Evolutionary conservation across 2,113 vertebrate species (phyloP).

Genomic region (Xiphias gladius): DNA sequence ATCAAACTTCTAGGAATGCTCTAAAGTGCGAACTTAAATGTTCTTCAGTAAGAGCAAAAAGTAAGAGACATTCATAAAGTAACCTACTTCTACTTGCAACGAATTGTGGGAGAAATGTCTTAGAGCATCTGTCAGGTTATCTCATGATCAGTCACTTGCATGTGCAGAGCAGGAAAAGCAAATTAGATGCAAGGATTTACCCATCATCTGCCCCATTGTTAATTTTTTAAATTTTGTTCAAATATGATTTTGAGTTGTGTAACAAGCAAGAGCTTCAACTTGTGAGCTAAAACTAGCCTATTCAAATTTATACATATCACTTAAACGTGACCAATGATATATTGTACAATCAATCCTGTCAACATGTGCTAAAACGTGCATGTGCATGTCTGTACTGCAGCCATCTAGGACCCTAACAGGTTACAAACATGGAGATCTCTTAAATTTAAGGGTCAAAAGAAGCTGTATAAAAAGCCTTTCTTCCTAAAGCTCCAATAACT

Average conservation of each 20-base stretch:
- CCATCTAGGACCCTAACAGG: too few species aligned
- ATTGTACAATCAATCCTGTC: neutral
- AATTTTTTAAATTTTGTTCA: neutral
- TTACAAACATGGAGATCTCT: neutral
- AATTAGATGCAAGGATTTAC: neutral
- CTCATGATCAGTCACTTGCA: neutral
- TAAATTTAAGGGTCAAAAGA: neutral
- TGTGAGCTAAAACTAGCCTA: neutral
- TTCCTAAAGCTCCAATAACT: neutral
- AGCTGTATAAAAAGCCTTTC: neutral
- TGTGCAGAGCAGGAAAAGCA: neutral
- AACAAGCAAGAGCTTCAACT: neutral
- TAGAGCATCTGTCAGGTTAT: neutral
- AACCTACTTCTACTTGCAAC: neutral
- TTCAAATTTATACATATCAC: neutral
- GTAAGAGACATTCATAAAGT: neutral
- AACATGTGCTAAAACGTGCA: neutral
- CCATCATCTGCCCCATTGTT: neutral
- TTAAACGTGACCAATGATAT: neutral
- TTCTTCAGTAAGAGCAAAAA: neutral
- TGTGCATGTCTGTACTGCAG: neutral
- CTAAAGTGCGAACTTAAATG: neutral
- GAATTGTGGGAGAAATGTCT: neutral
- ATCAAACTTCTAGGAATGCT: neutral
- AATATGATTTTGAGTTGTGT: neutral